Evolutionary conservation across 2,888 invertebrate genomes (phyloP), one percentile per base, ranked within the genome.

Genomic region (Labia minor): DNA sequence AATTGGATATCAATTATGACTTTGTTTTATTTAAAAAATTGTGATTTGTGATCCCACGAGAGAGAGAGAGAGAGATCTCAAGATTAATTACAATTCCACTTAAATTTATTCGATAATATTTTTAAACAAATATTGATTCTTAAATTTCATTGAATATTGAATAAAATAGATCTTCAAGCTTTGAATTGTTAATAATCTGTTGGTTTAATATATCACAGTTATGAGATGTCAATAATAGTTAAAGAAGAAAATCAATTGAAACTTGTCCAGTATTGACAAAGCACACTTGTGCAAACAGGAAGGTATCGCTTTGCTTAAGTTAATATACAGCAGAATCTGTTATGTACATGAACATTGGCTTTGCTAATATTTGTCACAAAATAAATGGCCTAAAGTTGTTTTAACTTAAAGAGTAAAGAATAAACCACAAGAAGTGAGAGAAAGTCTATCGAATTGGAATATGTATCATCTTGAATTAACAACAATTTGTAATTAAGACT

Each of bases 211-310:
- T 49, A 8, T 11, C 49, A 8, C 49, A 8, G n/a, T 49, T 49
- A 8, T 3, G 14, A 11, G 49, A n/a, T 49, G n/a, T 49, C 49
- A 49, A 49, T 49, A 49, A 49, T 49, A 49, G 16, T n/a, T 49
- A 49, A 49, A 49, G 49, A 16, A 49, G 49, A 49, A 49, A 4
- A 10, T 49, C 49, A 11, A 49, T 49, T 49, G 49, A 49, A n/a
- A n/a, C 49, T 49, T 16, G 16, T 49, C 16, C 49, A 49, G n/a
- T 49, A 49, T 49, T 49, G 49, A 49, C 49, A 49, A 49, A 49
- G 49, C 49, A 49, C 49, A 49, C n/a, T 49, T 49, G 49, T 49
- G n/a, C 49, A 49, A 49, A 49, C 49, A 49, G 4, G 49, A 49
- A 49, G 33, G 33, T 14, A 49, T 10, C 49, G 33, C 49, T 49